phyloP scores from a whole-genome alignment of 2,888 invertebrate genomes.

The Euclidia mi region DNA sequence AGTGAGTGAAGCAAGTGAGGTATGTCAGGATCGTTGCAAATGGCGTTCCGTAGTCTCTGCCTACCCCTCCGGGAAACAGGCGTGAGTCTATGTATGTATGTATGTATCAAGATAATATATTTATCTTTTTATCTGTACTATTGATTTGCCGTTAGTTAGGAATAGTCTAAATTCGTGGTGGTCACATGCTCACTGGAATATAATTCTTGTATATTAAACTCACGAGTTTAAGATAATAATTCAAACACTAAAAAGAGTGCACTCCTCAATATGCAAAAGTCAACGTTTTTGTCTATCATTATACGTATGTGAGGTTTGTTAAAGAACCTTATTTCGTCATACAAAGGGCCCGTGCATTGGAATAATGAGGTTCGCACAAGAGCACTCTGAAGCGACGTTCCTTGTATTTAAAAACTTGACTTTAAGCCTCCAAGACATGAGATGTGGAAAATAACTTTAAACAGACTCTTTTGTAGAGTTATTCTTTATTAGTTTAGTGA shows the following conservation, averaged over 20 bases:
- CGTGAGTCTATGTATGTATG: too few relatives aligned
- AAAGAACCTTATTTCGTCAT: slow-evolving; percentile 87
- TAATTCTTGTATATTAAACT: too few relatives aligned
- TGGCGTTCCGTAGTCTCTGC: too few relatives aligned
- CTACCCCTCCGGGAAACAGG: too few relatives aligned
- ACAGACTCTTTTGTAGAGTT: slow-evolving; percentile 22
- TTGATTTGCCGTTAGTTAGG: too few relatives aligned
- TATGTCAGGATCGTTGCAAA: too few relatives aligned
- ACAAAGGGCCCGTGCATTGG: slow-evolving; percentile 87
- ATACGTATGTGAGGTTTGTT: slow-evolving; percentile 82
- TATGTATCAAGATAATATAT: too few relatives aligned
- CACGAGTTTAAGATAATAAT: too few relatives aligned
- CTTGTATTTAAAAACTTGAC: slow-evolving; percentile 82
- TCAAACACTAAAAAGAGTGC: not conserved
- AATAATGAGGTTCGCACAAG: slow-evolving; percentile 86
- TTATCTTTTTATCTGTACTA: not conserved
- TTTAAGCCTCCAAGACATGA: slow-evolving; percentile 69
- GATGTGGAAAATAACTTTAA: slow-evolving; percentile 57
- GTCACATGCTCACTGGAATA: too few relatives aligned
- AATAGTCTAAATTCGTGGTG: too few relatives aligned
- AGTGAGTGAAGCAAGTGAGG: too few relatives aligned
- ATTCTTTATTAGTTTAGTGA: not conserved
- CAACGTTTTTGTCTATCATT: slow-evolving; percentile 15
- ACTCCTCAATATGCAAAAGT: not conserved
- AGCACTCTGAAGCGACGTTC: slow-evolving; percentile 74